Percentiles rank a stretch among this genome's conserved stretches.
These are phyloP conservation scores for Hyposmocoma kahamanoa DNA, from an alignment of 1,140 invertebrate species.

Conservation along the genomic window DNA sequence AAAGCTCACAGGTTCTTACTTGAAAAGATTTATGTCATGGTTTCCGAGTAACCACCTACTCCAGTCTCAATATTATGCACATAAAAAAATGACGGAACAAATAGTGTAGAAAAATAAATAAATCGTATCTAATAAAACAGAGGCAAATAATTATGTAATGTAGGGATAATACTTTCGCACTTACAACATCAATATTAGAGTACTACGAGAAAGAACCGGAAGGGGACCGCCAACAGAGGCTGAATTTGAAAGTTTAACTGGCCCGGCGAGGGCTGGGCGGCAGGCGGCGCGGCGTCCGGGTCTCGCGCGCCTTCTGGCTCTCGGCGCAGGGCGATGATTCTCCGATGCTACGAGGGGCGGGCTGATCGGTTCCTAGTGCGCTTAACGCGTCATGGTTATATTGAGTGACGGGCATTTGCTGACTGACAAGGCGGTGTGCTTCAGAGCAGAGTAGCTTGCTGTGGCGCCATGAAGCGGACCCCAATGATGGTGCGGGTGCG, in stretches of 20 bases:
- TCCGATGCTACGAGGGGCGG: too few relatives aligned
- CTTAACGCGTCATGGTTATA: slow-evolving; percentile 75
- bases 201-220: slow-evolving; percentile 41
- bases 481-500: slow-evolving; percentile 69
- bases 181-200: slow-evolving; percentile 42
- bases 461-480: slow-evolving; percentile 79
- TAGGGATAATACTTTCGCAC: slow-evolving; percentile 15
- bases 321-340: not conserved
- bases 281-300: slow-evolving; percentile 4
- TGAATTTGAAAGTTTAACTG: slow-evolving; percentile 6
- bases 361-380: too few relatives aligned
- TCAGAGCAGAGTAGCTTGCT: slow-evolving; percentile 57
- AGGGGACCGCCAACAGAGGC: slow-evolving; percentile 24
- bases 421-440: slow-evolving; percentile 79
- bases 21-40: slow-evolving; percentile 20
- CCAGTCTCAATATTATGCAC: slow-evolving; percentile 27
- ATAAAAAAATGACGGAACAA: slow-evolving; percentile 9
- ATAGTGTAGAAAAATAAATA: slow-evolving; percentile 26
- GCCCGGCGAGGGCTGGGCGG: not conserved
- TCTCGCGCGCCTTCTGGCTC: not conserved
- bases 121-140: slow-evolving; percentile 25
- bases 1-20: slow-evolving; percentile 46
- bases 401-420: slow-evolving; percentile 84
- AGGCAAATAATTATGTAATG: slow-evolving; percentile 40
- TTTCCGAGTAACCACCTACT: slow-evolving; percentile 18